phyloP scores from a whole-genome alignment of 30 jellyfish, hydroid and myxozoan species.

The Turritopsis rubra region DNA sequence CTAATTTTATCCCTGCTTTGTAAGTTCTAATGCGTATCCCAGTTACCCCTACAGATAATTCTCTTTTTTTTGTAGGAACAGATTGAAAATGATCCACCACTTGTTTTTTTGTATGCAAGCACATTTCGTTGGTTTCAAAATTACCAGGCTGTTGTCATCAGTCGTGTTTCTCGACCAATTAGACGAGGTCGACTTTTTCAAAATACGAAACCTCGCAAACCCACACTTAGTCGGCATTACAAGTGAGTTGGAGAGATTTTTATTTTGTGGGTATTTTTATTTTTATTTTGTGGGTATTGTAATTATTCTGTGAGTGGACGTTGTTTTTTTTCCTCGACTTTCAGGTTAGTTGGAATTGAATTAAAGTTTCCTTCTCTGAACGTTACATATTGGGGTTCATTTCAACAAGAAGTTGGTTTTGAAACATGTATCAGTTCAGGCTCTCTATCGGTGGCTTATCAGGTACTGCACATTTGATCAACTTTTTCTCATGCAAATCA shows the following conservation, averaged over 20 bases:
- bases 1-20: too few relatives aligned
- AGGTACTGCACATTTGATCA: constrained; percentile 33
- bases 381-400: constrained; percentile 91
- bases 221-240: constrained; percentile 81
- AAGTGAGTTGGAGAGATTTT: constrained; percentile 53
- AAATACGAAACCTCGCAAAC: constrained; percentile 68
- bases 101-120: constrained; percentile 76
- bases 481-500: not conserved
- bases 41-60: not conserved
- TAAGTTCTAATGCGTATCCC: too few relatives aligned
- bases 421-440: constrained; percentile 66
- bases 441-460: constrained; percentile 66
- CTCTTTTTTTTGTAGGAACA: not conserved
- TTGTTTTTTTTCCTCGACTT: too few relatives aligned
- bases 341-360: constrained; percentile 70
- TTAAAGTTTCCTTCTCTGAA: constrained; percentile 71
- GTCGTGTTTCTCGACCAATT: constrained; percentile 91
- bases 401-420: constrained; percentile 83
- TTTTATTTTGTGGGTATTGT: not conserved
- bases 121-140: constrained; percentile 92
- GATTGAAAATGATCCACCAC: constrained; percentile 62
- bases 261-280: too few relatives aligned
- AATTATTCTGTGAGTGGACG: not conserved
- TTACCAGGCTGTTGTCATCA: constrained; percentile 93
- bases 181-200: constrained; percentile 62